phyloP scores from a whole-genome alignment of 92 coral and sea anemone genomes.

The Hydrozoanthus gracilis region DNA sequence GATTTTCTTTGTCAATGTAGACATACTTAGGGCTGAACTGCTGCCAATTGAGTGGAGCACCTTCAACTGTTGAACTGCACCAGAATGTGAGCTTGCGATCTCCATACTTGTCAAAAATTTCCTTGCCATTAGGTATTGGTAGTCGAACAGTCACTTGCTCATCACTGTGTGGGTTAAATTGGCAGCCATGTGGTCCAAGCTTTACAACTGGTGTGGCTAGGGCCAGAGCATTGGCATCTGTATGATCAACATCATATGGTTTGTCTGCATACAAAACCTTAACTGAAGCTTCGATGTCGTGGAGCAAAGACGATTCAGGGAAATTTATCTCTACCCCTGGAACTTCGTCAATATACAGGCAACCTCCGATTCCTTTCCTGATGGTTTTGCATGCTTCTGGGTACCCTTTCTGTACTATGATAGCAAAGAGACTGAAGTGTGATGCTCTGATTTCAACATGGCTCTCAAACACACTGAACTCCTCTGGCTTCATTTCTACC shows the following conservation, averaged over 20 bases:
- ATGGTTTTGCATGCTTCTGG: conserved; percentile 87
- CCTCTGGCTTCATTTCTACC: conserved; percentile 66
- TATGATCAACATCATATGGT: conserved; percentile 92
- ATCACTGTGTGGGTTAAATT: conserved; percentile 71
- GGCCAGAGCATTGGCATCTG: conserved; percentile 71
- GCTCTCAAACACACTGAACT: conserved; percentile 70
- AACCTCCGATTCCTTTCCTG: conserved; percentile 89
- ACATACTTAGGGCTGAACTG: conserved; percentile 73
- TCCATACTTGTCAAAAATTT: conserved; percentile 76
- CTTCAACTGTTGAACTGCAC: conserved; percentile 86
- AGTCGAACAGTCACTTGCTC: conserved; percentile 91
- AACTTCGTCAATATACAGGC: conserved; percentile 80
- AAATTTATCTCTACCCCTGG: conserved; percentile 91
- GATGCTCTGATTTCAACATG: conserved; percentile 84
- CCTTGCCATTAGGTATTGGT: conserved; percentile 88
- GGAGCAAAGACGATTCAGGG: conserved; percentile 86
- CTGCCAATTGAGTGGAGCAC: conserved; percentile 85
- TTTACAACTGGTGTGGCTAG: conserved; percentile 92
- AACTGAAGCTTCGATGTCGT: conserved; percentile 91
- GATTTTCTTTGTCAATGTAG: conserved; percentile 72
- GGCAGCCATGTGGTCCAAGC: conserved; percentile 93
- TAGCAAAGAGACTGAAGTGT: conserved; percentile 92
- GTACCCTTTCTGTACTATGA: conserved; percentile 84
- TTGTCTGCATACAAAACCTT: conserved; percentile 92
- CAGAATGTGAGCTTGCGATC: conserved; percentile 87